Base-by-base conservation (phyloP, 2,797 vertebrate genomes). In the Emydoidea blandingii region DNA sequence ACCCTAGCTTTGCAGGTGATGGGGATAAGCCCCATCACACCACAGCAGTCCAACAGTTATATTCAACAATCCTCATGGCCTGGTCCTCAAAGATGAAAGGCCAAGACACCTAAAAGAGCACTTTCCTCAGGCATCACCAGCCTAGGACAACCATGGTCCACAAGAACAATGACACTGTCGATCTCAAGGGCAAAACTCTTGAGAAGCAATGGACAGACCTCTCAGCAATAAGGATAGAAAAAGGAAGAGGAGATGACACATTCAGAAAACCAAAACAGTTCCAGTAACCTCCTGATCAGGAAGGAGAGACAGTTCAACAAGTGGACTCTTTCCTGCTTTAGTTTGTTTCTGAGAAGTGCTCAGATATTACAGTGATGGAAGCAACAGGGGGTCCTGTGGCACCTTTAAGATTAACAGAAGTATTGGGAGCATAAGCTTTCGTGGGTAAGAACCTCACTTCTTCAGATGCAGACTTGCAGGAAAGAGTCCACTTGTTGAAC, bases 141-240 rank as follows among this genome's bases (percentile, higher is more conserved):
- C 34, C 15, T n/a, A 65, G 15, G 94, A 96, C 89, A 72, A 94
- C 79, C 10, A 80, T 90, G 91, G 94, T 97, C 92, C 91, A 96
- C 87, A 93, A 96, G 96, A 94, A 94, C 96, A 96, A 97, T 96
- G 96, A 96, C 96, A 92, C 96, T 92, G 96, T 79, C 65, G 0
- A 0, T 31, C 83, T 78, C 56, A 92, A 95, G 92, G 88, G 93
- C 87, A n/a, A 78, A 87, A 50, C 83, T 76, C 81, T 16, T 16
- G 59, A 16, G 65, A 2, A 1, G 54, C 2, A 2, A 53, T 47
- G 54, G 81, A 81, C 84, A 65, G 93, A n/a, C 34, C 83, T 76
- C 91, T 79, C 59, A 53, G 57, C 72, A 86, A 89, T 79, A 12
- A 1, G 1, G 78, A 87, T 78, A 88, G 29, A 2, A 50, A 49